Conservation (phyloP, 2,888 invertebrate genomes). For the Caenorhabditis sp. region DNA sequence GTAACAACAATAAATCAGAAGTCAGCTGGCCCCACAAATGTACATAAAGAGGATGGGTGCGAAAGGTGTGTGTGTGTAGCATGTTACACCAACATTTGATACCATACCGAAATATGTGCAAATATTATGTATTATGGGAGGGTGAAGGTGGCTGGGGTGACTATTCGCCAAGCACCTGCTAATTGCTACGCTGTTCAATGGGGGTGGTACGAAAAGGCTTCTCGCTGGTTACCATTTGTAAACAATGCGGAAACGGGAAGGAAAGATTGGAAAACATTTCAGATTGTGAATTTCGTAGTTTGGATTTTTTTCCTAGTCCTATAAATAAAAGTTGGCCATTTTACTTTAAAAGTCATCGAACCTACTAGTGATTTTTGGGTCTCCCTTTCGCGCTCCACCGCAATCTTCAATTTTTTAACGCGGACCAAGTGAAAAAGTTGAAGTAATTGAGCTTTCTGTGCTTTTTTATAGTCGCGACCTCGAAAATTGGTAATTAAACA, state of each 20-base stretch:
- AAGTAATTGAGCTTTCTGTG: too few relatives aligned
- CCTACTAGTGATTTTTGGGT: too few relatives aligned
- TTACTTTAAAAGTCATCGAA: too few relatives aligned
- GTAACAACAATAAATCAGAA: constrained; percentile 12
- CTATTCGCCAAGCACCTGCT: constrained; percentile 57
- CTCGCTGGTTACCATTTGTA: constrained; percentile 20
- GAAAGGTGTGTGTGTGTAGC: constrained; percentile 33
- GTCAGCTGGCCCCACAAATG: constrained; percentile 17
- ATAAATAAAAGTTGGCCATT: too few relatives aligned
- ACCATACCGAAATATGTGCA: constrained; percentile 54
- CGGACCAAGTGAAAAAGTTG: too few relatives aligned
- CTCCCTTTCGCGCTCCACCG: too few relatives aligned
- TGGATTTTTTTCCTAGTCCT: too few relatives aligned
- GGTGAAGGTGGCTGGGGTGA: constrained; percentile 5
- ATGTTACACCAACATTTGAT: constrained; percentile 60
- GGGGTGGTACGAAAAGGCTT: constrained; percentile 5
- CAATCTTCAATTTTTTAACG: too few relatives aligned
- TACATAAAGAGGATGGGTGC: constrained; percentile 33
- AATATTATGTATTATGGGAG: constrained; percentile 35
- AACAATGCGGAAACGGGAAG: constrained; percentile 10
- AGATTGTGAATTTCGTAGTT: too few relatives aligned
- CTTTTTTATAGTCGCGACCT: too few relatives aligned
- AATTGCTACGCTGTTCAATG: constrained; percentile 44
- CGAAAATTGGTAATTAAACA: too few relatives aligned
- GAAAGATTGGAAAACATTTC: background rate